A percentile compares a stretch with the other conserved stretches of the same genome.
Conservation (phyloP, 2,888 invertebrate genomes). For the Plagodis pulveraria region DNA sequence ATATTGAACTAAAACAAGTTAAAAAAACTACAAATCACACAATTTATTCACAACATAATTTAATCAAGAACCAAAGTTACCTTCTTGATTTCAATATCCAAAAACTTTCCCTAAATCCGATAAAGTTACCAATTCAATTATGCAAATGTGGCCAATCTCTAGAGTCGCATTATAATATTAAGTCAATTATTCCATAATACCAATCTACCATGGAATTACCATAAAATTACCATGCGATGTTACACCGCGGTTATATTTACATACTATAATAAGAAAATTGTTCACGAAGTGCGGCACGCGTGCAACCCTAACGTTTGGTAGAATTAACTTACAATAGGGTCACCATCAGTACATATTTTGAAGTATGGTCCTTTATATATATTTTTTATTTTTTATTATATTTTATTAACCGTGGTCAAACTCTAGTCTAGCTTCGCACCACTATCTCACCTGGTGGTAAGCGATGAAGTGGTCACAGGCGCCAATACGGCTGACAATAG, state of each 20-base stretch:
- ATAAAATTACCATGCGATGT: slow-evolving; percentile 40
- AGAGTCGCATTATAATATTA: slow-evolving; percentile 36
- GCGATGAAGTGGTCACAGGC: too few species aligned
- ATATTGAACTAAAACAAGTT: too few species aligned
- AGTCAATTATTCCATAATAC: slow-evolving; percentile 36
- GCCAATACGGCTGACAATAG: too few species aligned
- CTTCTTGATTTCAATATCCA: slow-evolving; percentile 5
- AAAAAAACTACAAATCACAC: too few species aligned
- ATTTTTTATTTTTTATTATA: too few species aligned
- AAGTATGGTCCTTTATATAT: too few species aligned
- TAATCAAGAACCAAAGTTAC: neutral
- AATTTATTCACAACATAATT: too few species aligned
- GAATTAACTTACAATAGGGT: slow-evolving; percentile 31
- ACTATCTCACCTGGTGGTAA: too few species aligned
- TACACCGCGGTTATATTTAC: slow-evolving; percentile 36
- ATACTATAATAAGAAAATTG: slow-evolving; percentile 38
- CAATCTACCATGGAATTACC: slow-evolving; percentile 37
- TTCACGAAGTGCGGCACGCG: slow-evolving; percentile 35
- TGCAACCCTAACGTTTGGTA: slow-evolving; percentile 32
- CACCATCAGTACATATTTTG: slow-evolving; percentile 1
- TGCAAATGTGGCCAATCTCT: slow-evolving; percentile 32
- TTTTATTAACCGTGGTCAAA: too few species aligned
- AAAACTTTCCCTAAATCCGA: slow-evolving; percentile 4
- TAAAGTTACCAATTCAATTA: slow-evolving; percentile 27
- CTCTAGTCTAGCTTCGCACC: too few species aligned